A percentile compares a stretch with the other conserved stretches of the same genome.
Evolutionary conservation across 37 sponge, comb jelly and placozoan genomes (phyloP).

Genomic region (Diacarnus erythraeanus): DNA sequence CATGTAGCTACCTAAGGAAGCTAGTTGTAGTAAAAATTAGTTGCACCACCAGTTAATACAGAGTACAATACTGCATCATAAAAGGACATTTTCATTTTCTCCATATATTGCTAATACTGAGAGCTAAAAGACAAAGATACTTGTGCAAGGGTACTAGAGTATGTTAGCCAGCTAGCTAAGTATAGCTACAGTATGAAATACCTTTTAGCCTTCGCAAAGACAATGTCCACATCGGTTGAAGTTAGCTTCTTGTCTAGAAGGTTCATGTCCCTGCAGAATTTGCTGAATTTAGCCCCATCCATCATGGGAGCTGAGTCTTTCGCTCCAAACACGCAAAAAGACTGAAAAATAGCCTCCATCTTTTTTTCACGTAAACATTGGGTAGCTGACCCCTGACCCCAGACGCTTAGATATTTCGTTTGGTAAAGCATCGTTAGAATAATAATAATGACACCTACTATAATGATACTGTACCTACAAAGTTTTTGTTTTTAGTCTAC

Average conservation of each 20-base stretch:
- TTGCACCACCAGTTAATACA: too few species aligned
- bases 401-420: not conserved
- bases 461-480: not conserved
- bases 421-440: not conserved
- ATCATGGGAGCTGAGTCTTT: constrained; percentile 48
- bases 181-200: not conserved
- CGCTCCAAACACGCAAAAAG: constrained; percentile 67
- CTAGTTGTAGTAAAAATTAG: too few species aligned
- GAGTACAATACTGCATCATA: too few species aligned
- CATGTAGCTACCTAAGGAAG: too few species aligned
- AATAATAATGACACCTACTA: not conserved
- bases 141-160: too few species aligned
- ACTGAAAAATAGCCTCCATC: constrained; percentile 48
- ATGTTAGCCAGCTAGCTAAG: too few species aligned
- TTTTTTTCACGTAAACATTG: not conserved
- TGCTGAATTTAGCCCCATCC: constrained; percentile 89
- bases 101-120: too few species aligned
- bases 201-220: constrained; percentile 75
- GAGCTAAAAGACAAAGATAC: too few species aligned
- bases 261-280: constrained; percentile 75
- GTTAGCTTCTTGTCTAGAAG: constrained; percentile 80
- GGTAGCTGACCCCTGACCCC: not conserved
- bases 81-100: too few species aligned
- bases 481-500: not conserved
- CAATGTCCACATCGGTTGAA: constrained; percentile 89